phyloP scores from a whole-genome alignment of 2,797 vertebrate species.

The Takifugu ocellatus region DNA sequence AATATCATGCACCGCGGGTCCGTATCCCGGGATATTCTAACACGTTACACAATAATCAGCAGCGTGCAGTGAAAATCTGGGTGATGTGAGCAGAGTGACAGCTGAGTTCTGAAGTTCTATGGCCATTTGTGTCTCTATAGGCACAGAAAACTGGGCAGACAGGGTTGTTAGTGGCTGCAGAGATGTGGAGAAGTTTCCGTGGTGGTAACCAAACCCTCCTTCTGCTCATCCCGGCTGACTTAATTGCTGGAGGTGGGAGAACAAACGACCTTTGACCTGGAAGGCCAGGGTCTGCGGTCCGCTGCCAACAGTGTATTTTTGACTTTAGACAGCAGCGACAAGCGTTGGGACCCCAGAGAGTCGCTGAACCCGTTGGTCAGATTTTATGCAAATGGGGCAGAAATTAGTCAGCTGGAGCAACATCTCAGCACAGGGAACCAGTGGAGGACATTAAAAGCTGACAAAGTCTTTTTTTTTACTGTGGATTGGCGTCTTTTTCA shows the following conservation, averaged over 20 bases:
- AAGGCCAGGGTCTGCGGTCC: conserved; percentile 9
- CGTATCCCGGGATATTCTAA: background rate
- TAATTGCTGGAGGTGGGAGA: conserved; percentile 26
- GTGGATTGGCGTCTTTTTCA: too few species aligned
- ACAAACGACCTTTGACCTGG: conserved; percentile 18
- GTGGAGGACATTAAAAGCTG: background rate
- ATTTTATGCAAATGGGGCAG: conserved; percentile 27
- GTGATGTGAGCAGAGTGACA: conserved; percentile 1
- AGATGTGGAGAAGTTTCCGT: conserved; percentile 36
- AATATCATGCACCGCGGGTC: conserved; percentile 12
- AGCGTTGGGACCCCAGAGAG: conserved; percentile 15
- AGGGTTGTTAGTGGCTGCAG: conserved; percentile 12
- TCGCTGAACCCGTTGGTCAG: conserved; percentile 7
- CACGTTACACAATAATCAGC: background rate
- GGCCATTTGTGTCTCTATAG: background rate
- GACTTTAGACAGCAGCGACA: conserved; percentile 16
- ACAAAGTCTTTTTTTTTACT: too few species aligned
- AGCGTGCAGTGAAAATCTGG: background rate
- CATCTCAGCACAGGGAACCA: conserved; percentile 15
- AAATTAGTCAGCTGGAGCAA: conserved; percentile 28
- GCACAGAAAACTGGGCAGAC: background rate
- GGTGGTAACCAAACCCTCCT: conserved; percentile 2
- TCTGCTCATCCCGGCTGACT: background rate
- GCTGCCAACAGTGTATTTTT: background rate
- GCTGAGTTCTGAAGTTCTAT: too few species aligned